Percentiles rank a stretch among this genome's conserved stretches.
phyloP scores from a whole-genome alignment of 1,140 invertebrate genomes.

The Paraescarpia echinospica region DNA sequence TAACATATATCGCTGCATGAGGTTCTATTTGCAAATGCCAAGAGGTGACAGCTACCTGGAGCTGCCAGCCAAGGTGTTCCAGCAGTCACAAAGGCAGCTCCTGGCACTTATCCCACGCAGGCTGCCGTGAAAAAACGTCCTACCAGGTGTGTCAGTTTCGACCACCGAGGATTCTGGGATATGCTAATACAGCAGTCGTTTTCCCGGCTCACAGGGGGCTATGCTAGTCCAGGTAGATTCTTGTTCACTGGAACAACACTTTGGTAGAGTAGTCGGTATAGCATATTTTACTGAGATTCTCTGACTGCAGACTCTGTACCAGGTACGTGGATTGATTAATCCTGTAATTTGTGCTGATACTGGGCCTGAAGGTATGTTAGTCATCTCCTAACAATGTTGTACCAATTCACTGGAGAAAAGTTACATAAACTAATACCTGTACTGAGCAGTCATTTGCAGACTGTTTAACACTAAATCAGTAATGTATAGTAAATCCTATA shows the following conservation, averaged over 20 bases:
- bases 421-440: background rate
- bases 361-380: background rate
- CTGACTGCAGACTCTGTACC: background rate
- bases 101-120: background rate
- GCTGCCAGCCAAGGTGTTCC: background rate
- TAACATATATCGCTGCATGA: background rate
- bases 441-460: background rate
- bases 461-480: background rate
- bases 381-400: background rate
- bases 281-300: background rate
- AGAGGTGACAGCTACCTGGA: background rate
- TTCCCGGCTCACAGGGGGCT: background rate
- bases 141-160: background rate
- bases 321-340: background rate
- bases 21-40: background rate
- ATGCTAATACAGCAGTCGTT: background rate
- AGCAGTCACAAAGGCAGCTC: background rate
- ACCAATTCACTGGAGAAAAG: background rate
- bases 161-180: background rate
- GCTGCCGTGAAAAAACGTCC: background rate
- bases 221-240: background rate
- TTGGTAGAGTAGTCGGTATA: background rate
- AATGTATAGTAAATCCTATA: background rate
- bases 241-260: background rate
- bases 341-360: background rate